Evolutionary conservation across 2,888 invertebrate genomes (phyloP).

Genomic region (Agriopis marginaria): DNA sequence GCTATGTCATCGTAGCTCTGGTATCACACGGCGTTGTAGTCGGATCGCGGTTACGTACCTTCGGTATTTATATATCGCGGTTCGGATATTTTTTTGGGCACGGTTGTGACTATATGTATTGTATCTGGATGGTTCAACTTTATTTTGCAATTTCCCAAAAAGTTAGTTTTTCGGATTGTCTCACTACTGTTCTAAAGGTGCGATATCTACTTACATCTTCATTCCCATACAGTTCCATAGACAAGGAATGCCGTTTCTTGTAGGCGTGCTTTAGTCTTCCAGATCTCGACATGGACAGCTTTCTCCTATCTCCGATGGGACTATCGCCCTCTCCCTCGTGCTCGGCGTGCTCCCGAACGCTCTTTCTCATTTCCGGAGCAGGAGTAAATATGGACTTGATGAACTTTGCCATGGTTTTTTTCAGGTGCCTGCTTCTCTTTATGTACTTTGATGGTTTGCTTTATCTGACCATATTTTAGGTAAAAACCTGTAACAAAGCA

Average conservation of each 20-base stretch:
- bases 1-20: no score
- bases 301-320: conserved; percentile 67
- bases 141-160: no score
- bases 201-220: conserved; percentile 61
- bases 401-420: conserved; percentile 74
- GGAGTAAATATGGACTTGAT: conserved; percentile 74
- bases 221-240: conserved; percentile 82
- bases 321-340: conserved; percentile 63
- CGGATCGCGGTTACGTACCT: no score
- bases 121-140: no score
- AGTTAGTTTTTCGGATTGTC: no score
- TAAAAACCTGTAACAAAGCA: neutral
- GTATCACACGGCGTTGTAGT: no score
- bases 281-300: conserved; percentile 87
- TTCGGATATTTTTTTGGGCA: no score
- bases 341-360: conserved; percentile 49
- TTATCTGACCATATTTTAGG: no score
- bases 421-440: neutral
- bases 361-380: conserved; percentile 59
- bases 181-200: no score
- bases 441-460: neutral
- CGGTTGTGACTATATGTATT: no score
- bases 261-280: conserved; percentile 86
- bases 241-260: conserved; percentile 82
- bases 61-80: no score